phyloP scores from a whole-genome alignment of 2,113 vertebrate species.

The Ranitomeya variabilis region DNA sequence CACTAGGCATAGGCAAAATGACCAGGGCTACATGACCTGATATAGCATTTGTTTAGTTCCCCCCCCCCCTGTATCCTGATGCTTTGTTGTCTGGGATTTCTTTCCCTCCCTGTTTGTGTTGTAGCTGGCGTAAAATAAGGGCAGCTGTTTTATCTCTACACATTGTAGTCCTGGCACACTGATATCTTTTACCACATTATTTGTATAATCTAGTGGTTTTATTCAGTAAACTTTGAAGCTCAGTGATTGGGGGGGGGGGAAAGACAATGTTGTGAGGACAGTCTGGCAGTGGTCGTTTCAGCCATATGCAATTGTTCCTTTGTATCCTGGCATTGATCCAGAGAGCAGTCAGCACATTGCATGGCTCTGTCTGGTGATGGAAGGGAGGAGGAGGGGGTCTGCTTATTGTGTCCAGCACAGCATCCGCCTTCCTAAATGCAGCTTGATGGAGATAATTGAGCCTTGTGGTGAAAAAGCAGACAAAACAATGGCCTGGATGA shows the following conservation, averaged over 20 bases:
- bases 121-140: background rate
- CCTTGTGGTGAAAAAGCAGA: conserved; percentile 12
- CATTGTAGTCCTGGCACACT: background rate
- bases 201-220: background rate
- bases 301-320: conserved; percentile 38
- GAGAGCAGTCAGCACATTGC: conserved; percentile 45
- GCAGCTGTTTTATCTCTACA: background rate
- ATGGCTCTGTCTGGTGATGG: conserved; percentile 33
- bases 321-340: conserved; percentile 32
- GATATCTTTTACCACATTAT: background rate
- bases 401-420: conserved; percentile 32
- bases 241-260: background rate
- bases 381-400: background rate
- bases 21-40: background rate
- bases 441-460: conserved; percentile 44
- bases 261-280: background rate
- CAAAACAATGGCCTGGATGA: background rate
- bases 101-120: background rate
- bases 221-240: background rate
- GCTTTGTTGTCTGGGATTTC: background rate
- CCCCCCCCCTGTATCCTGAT: background rate
- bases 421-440: conserved; percentile 21
- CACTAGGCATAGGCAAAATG: background rate
- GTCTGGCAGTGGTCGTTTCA: background rate
- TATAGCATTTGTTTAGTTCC: background rate